Percentiles rank a stretch among this genome's conserved stretches.
Evolutionary conservation across 2,888 invertebrate genomes (phyloP).

Genomic region (Drosophila limbata): DNA sequence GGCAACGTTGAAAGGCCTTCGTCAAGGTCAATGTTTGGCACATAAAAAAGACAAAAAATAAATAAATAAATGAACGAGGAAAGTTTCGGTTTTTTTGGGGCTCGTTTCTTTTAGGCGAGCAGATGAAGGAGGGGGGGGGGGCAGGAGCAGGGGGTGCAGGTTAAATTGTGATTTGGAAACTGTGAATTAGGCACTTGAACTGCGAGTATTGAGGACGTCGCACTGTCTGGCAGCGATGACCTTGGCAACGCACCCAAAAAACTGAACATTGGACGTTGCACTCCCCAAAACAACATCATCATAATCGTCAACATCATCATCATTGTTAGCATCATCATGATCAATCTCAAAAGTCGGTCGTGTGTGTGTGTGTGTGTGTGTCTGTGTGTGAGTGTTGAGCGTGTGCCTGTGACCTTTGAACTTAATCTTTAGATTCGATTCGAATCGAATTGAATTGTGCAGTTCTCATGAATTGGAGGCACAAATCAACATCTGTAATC

Average conservation of each 20-base stretch:
- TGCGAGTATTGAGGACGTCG: constrained; percentile 41
- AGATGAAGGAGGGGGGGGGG: not conserved
- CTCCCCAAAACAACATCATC: constrained; percentile 14
- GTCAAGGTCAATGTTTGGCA: constrained; percentile 66
- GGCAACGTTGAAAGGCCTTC: constrained; percentile 39
- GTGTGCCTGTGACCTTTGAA: constrained; percentile 49
- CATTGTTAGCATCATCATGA: not conserved
- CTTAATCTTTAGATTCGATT: constrained; percentile 37
- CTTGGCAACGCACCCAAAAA: constrained; percentile 44
- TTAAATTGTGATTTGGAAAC: constrained; percentile 31
- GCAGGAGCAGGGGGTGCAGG: not conserved
- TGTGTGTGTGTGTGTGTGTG: constrained; percentile 18
- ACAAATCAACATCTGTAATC: constrained; percentile 52
- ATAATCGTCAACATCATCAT: constrained; percentile 8
- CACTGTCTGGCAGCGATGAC: constrained; percentile 53
- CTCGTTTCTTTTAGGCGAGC: constrained; percentile 7
- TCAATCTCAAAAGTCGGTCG: constrained; percentile 10
- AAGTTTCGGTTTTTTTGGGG: constrained; percentile 12
- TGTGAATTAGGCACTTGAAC: constrained; percentile 58
- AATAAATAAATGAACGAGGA: constrained; percentile 15
- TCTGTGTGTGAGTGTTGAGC: constrained; percentile 14
- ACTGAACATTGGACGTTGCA: constrained; percentile 41
- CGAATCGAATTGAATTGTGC: constrained; percentile 26
- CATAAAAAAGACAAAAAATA: constrained; percentile 8
- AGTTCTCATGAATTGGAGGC: constrained; percentile 39